Percentiles rank a stretch among this genome's conserved stretches.
These are phyloP conservation scores for Heliconius ethilla DNA, from an alignment of 2,888 invertebrate genomes.

Conservation along the genomic window DNA sequence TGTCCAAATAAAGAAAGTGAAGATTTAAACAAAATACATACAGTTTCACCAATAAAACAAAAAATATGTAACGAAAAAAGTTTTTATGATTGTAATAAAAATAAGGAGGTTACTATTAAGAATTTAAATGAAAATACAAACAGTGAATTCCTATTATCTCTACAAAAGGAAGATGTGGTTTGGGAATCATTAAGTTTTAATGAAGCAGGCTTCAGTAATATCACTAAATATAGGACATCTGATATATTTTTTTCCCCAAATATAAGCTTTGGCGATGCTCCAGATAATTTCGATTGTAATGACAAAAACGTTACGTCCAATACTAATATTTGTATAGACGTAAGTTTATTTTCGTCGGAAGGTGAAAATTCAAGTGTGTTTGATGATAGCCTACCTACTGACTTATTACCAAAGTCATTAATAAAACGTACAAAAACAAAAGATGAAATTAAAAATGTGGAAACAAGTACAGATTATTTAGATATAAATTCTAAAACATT, in stretches of 20 bases:
- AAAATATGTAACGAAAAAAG: background rate
- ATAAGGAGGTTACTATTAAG: background rate
- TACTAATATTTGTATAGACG: conserved; percentile 58
- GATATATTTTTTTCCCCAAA: conserved; percentile 67
- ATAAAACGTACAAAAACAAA: conserved; percentile 61
- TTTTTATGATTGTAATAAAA: background rate
- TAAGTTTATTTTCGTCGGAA: conserved; percentile 74
- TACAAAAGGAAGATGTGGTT: conserved; percentile 57
- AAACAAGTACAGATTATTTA: conserved; percentile 43
- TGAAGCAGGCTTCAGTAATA: conserved; percentile 59
- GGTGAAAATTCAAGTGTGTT: conserved; percentile 81
- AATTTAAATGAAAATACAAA: background rate
- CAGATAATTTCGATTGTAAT: conserved; percentile 37
- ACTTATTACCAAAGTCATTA: conserved; percentile 75
- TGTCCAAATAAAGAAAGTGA: background rate
- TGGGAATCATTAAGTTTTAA: conserved; percentile 73
- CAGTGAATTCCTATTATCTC: background rate
- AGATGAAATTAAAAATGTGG: conserved; percentile 34
- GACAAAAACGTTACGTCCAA: conserved; percentile 49
- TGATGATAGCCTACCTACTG: conserved; percentile 81
- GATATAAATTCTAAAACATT: conserved; percentile 60
- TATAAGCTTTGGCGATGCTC: conserved; percentile 64
- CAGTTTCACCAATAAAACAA: background rate
- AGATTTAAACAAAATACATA: background rate
- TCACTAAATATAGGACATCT: conserved; percentile 58